Conservation (phyloP, 2,888 invertebrate species). For the Standfussiana lucernea region DNA sequence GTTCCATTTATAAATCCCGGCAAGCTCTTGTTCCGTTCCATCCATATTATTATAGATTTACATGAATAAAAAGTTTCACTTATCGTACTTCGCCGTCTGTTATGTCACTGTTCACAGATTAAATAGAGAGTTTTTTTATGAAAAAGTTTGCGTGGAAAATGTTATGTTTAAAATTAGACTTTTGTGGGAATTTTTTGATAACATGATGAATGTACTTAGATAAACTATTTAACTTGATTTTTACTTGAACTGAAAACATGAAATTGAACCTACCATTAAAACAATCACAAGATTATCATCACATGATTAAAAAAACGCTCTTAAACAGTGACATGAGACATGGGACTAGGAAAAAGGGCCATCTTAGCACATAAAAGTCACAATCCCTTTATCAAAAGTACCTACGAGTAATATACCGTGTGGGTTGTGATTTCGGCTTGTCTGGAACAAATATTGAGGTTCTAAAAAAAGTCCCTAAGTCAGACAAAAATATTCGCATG, state of each 20-base stretch:
- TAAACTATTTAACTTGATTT: not conserved
- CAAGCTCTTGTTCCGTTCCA: slow-evolving; percentile 69
- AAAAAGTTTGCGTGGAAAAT: slow-evolving; percentile 41
- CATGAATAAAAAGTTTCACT: slow-evolving; percentile 60
- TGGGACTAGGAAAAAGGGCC: too few relatives aligned
- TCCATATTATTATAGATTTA: slow-evolving; percentile 66
- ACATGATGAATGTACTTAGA: not conserved
- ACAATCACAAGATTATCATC: not conserved
- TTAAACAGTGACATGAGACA: not conserved
- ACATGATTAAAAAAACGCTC: too few relatives aligned
- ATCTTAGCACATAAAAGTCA: not conserved
- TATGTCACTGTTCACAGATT: slow-evolving; percentile 57
- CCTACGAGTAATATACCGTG: not conserved
- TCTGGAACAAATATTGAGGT: slow-evolving; percentile 13
- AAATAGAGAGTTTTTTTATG: slow-evolving; percentile 37
- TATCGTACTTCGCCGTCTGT: slow-evolving; percentile 50
- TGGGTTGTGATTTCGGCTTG: not conserved
- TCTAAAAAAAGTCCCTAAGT: slow-evolving; percentile 35
- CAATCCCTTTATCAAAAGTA: not conserved
- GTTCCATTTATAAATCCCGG: slow-evolving; percentile 70
- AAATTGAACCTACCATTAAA: not conserved
- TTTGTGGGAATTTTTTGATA: not conserved
- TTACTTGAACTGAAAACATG: too few relatives aligned
- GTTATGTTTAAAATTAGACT: slow-evolving; percentile 30
- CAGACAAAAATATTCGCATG: slow-evolving; percentile 53